Conservation (phyloP, 2,888 invertebrate genomes). For the Scaptomyza parva region DNA sequence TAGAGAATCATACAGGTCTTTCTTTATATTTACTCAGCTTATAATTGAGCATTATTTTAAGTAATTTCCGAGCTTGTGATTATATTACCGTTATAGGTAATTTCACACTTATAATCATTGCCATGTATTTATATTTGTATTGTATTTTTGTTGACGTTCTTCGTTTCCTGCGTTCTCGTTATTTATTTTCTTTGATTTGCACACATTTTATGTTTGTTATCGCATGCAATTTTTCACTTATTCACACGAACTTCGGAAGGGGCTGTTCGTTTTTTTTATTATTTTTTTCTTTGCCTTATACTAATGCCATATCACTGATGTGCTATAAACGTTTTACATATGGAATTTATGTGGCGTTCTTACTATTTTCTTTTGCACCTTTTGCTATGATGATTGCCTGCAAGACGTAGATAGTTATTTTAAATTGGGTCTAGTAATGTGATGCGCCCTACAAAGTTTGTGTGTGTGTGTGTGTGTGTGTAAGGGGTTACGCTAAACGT, state of each 20-base stretch:
- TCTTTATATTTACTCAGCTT: slow-evolving; percentile 31
- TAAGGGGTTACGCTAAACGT: slow-evolving; percentile 28
- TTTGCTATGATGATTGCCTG: slow-evolving; percentile 20
- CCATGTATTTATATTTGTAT: slow-evolving; percentile 11
- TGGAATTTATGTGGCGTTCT: slow-evolving; percentile 24
- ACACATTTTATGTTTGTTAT: slow-evolving; percentile 22
- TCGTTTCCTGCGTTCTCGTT: slow-evolving; percentile 3
- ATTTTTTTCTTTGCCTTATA: slow-evolving; percentile 11
- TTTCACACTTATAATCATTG: slow-evolving; percentile 15
- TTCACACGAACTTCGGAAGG: slow-evolving; percentile 32
- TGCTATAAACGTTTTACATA: slow-evolving; percentile 59
- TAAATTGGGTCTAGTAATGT: slow-evolving; percentile 49
- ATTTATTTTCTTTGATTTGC: slow-evolving; percentile 11
- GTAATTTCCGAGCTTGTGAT: not conserved
- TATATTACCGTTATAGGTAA: slow-evolving; percentile 3
- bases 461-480: no score
- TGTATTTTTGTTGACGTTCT: slow-evolving; percentile 8
- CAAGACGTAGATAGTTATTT: slow-evolving; percentile 20
- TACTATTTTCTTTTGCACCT: slow-evolving; percentile 22
- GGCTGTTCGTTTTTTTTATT: slow-evolving; percentile 3
- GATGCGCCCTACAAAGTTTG: slow-evolving; percentile 52
- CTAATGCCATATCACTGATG: slow-evolving; percentile 73
- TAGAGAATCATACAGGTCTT: slow-evolving; percentile 25
- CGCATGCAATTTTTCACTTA: slow-evolving; percentile 44
- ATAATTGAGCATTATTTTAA: slow-evolving; percentile 42